Conservation (phyloP, 2,888 invertebrate species). For the Homarus gammarus region DNA sequence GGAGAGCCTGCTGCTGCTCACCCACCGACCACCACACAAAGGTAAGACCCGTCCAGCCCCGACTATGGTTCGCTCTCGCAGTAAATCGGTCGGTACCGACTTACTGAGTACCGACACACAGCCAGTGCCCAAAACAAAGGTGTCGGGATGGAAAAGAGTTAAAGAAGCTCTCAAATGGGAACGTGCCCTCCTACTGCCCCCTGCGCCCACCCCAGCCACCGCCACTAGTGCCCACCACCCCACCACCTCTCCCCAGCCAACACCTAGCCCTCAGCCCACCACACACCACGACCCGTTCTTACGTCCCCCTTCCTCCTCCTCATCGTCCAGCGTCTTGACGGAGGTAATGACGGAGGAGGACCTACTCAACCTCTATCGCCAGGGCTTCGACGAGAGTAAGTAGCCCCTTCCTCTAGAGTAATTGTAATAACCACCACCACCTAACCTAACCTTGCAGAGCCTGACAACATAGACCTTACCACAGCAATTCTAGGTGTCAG, state of each 20-base stretch:
- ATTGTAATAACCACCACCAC: too few species aligned
- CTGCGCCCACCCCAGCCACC: constrained; percentile 63
- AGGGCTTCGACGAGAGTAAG: constrained; percentile 71
- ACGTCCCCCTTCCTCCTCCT: constrained; percentile 83
- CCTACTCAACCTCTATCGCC: constrained; percentile 60
- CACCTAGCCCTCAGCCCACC: constrained; percentile 35
- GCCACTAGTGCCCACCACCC: constrained; percentile 66
- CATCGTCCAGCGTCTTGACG: constrained; percentile 81
- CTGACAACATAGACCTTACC: too few species aligned
- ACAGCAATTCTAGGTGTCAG: too few species aligned
- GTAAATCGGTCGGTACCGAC: constrained; percentile 61
- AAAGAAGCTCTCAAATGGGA: constrained; percentile 70
- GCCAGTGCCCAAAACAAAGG: constrained; percentile 58
- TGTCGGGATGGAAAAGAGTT: constrained; percentile 67
- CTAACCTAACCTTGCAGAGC: too few species aligned
- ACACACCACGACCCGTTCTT: constrained; percentile 54
- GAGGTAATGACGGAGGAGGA: constrained; percentile 76
- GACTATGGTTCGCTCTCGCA: constrained; percentile 35
- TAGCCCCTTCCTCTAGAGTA: too few species aligned
- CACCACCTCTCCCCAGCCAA: constrained; percentile 45
- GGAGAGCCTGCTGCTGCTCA: constrained; percentile 82
- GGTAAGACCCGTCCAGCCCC: constrained; percentile 51
- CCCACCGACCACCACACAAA: constrained; percentile 76
- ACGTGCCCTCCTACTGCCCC: constrained; percentile 62
- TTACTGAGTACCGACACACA: constrained; percentile 33